Conservation (phyloP, 2,113 vertebrate species). For the Indicator maculatus region DNA sequence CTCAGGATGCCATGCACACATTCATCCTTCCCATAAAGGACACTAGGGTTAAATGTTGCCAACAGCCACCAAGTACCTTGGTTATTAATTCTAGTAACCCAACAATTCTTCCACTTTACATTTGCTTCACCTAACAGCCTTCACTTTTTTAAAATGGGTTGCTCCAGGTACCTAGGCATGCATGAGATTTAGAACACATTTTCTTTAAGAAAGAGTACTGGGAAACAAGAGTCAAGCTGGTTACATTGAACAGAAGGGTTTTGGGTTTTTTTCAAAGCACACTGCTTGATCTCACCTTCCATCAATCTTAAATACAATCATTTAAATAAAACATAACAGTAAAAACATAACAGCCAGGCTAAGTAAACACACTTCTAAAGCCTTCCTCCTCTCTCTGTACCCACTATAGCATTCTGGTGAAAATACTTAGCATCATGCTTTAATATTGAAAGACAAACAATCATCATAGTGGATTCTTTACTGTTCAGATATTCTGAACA, state of each 20-base stretch:
- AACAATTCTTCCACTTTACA: not conserved
- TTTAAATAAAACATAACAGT: not conserved
- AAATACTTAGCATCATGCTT: not conserved
- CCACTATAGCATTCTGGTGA: not conserved
- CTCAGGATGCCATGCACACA: not conserved
- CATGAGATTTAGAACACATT: not conserved
- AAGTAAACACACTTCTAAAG: not conserved
- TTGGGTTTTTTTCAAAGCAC: not conserved
- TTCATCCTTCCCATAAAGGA: not conserved
- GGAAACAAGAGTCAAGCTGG: not conserved
- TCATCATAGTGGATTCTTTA: not conserved
- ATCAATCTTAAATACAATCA: not conserved
- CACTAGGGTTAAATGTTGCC: not conserved
- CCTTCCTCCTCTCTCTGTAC: not conserved
- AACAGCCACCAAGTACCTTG: not conserved
- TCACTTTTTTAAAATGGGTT: not conserved
- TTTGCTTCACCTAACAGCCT: not conserved
- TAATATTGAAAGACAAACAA: not conserved
- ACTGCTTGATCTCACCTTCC: not conserved
- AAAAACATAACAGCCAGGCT: not conserved
- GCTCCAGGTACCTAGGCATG: not conserved
- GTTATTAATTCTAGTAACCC: not conserved
- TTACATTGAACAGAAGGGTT: not conserved
- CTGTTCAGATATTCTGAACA: not conserved
- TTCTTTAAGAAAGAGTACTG: not conserved